Evolutionary conservation across 92 coral and sea anemone species (phyloP), one percentile per base, ranked within the genome.

Genomic region (Pocillopora grandis): DNA sequence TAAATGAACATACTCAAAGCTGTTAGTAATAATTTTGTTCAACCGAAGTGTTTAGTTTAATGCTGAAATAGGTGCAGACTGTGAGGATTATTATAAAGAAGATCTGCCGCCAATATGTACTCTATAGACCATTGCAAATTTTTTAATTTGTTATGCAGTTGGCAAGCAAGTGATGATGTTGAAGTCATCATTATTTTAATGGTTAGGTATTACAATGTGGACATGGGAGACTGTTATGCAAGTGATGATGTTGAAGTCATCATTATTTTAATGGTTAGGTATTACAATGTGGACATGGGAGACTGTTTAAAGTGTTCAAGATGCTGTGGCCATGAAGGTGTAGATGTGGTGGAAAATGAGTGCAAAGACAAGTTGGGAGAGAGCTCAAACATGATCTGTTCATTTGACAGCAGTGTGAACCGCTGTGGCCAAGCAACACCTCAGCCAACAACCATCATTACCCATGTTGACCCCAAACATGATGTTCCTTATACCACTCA

Each of bases 261-360:
- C 13, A 4, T 1, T 56, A 31, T 58, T 31, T 80, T 11, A 69
- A 16, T 58, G 49, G 18, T 6, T 20, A 80, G 84, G 67, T 80
- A 80, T 21, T 84, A 64, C 35, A 49, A 75, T 65, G 76, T 65
- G 0, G 31, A 1, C 15, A 76, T 11, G 57, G 82, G 76, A 9
- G 64, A 17, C 69, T 84, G 87, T 48, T 1, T 65, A 2, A 59
- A 57, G 0, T 84, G 87, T 12, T 66, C 87, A 27, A 57, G 20
- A 20, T 84, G 87, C 66, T 84, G 87, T 76, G 69, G 76, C 0
- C n/a, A n/a, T n/a, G 81, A 84, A 66, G 59, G 36, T 13, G 10
- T 57, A 35, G 87, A 84, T 58, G 75, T 58, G 10, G 11, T 64
- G 8, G 68, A 19, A 76, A 35, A 76, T 2, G 82, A 84, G 12